Percentiles rank a stretch among this genome's conserved stretches.
Evolutionary conservation across 2,888 invertebrate genomes (phyloP).

Genomic region (Microplitis deprimator): DNA sequence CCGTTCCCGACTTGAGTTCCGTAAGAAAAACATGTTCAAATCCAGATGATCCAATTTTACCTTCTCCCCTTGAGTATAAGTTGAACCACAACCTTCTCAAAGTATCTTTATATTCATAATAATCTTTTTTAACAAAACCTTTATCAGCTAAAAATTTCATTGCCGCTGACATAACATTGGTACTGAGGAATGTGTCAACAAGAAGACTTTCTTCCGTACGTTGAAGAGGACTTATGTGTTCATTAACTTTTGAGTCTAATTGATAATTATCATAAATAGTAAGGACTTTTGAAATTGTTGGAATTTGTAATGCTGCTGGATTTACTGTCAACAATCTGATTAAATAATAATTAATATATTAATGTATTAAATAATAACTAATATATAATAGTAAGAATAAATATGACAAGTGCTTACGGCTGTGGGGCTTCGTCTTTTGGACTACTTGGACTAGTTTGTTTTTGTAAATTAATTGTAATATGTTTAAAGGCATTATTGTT

Average conservation of each 20-base stretch:
- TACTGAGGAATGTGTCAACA: slow-evolving; percentile 72
- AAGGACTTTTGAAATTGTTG: slow-evolving; percentile 81
- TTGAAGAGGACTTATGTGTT: slow-evolving; percentile 79
- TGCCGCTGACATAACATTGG: slow-evolving; percentile 73
- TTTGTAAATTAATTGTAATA: slow-evolving; percentile 82
- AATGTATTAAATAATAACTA: too few relatives aligned
- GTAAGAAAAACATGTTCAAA: slow-evolving; percentile 95
- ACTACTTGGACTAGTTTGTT: slow-evolving; percentile 80
- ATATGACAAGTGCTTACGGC: slow-evolving; percentile 76
- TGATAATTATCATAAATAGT: slow-evolving; percentile 89
- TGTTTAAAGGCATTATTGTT: slow-evolving; percentile 81
- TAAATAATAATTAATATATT: not conserved
- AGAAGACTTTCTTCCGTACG: slow-evolving; percentile 65
- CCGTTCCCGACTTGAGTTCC: slow-evolving; percentile 82
- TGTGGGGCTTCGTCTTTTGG: slow-evolving; percentile 81
- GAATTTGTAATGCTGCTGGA: slow-evolving; percentile 77
- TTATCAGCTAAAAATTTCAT: slow-evolving; percentile 73
- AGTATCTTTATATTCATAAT: slow-evolving; percentile 79
- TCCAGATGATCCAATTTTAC: slow-evolving; percentile 88
- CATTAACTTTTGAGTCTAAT: slow-evolving; percentile 80
- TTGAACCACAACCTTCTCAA: slow-evolving; percentile 85
- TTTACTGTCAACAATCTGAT: slow-evolving; percentile 79
- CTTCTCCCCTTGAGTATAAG: slow-evolving; percentile 83
- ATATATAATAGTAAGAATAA: not conserved
- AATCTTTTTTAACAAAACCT: slow-evolving; percentile 65